Evolutionary conservation across 2,797 vertebrate species (phyloP).

Genomic region (Bucorvus abyssinicus): DNA sequence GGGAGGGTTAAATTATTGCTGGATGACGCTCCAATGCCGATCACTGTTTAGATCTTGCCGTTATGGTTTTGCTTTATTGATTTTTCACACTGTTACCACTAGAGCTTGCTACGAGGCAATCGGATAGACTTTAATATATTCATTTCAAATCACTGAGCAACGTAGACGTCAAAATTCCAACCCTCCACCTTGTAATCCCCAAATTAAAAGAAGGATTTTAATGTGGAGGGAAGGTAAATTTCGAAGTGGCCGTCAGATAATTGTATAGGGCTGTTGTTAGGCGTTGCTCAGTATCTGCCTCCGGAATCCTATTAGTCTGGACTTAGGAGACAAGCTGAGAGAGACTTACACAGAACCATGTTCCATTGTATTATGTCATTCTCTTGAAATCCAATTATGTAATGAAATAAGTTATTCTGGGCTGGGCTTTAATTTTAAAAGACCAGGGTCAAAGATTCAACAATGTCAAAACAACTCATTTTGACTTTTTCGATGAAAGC

Average conservation of each 20-base stretch:
- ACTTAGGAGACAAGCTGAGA: background rate
- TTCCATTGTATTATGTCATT: background rate
- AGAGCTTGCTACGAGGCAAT: constrained; percentile 60
- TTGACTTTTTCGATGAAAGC: background rate
- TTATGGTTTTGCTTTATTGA: constrained; percentile 17
- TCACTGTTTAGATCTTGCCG: background rate
- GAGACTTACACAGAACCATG: background rate
- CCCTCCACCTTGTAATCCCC: background rate
- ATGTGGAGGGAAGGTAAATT: constrained; percentile 28
- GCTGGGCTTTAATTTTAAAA: background rate
- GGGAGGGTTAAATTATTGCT: background rate
- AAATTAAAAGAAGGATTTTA: constrained; percentile 39
- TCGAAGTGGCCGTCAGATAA: constrained; percentile 23
- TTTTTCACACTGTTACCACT: constrained; percentile 49
- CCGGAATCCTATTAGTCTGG: constrained; percentile 34
- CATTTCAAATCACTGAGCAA: background rate
- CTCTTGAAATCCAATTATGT: constrained; percentile 23
- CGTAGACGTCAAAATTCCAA: constrained; percentile 19
- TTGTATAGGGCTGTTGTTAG: background rate
- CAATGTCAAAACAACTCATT: background rate
- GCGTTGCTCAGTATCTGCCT: constrained; percentile 11
- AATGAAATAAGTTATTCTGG: background rate
- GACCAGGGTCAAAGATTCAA: background rate
- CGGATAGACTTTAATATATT: constrained; percentile 11
- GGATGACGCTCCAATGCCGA: background rate